A percentile compares a stretch with the other conserved stretches of the same genome.
Evolutionary conservation across 2,888 invertebrate genomes (phyloP).

Genomic region (Troides helena): DNA sequence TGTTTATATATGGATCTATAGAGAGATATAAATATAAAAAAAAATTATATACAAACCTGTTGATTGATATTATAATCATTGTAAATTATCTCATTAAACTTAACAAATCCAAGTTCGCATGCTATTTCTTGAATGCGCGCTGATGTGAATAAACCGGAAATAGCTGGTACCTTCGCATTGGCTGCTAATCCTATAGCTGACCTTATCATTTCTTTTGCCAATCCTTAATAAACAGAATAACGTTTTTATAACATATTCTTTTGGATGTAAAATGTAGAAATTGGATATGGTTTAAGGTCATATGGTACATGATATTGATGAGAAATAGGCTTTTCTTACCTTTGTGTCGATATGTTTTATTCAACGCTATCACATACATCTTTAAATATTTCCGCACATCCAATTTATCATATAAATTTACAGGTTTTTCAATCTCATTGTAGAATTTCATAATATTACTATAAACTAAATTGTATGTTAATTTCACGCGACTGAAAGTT

Average conservation of each 20-base stretch:
- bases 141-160: slow-evolving; percentile 64
- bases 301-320: no score
- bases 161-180: slow-evolving; percentile 60
- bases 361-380: slow-evolving; percentile 66
- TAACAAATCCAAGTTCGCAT: slow-evolving; percentile 58
- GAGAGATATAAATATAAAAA: not conserved
- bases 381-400: slow-evolving; percentile 64
- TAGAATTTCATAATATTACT: slow-evolving; percentile 63
- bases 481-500: slow-evolving; percentile 70
- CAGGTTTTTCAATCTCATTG: slow-evolving; percentile 62
- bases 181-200: slow-evolving; percentile 57
- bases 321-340: slow-evolving; percentile 44
- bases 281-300: no score
- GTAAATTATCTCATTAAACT: slow-evolving; percentile 64
- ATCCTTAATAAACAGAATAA: slow-evolving; percentile 46
- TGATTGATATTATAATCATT: slow-evolving; percentile 59
- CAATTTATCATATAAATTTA: slow-evolving; percentile 54
- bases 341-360: slow-evolving; percentile 65
- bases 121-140: slow-evolving; percentile 54
- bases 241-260: not conserved
- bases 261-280: no score
- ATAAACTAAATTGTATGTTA: slow-evolving; percentile 63
- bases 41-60: slow-evolving; percentile 46
- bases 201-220: slow-evolving; percentile 64
- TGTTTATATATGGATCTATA: not conserved